Percentiles rank a stretch among this genome's conserved stretches.
Conservation (phyloP, 2,113 vertebrate genomes). For the Macrotus californicus region DNA sequence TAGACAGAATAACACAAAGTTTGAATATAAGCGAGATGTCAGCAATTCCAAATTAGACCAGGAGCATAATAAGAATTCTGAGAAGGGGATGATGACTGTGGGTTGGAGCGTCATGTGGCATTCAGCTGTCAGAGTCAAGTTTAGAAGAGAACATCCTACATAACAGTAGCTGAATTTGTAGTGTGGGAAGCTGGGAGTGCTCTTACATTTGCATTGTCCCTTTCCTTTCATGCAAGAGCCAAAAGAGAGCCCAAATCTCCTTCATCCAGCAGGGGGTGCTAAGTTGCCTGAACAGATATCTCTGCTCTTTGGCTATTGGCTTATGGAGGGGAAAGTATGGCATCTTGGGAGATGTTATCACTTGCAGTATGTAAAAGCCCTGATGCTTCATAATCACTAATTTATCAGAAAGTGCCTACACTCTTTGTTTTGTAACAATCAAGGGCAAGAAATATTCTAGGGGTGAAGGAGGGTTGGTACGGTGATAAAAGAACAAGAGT, state of each 20-base stretch:
- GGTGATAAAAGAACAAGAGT: not conserved
- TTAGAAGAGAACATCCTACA: not conserved
- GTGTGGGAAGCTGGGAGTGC: not conserved
- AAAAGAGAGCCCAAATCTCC: not conserved
- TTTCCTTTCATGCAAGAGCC: not conserved
- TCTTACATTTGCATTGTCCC: not conserved
- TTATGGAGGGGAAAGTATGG: not conserved
- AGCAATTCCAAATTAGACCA: not conserved
- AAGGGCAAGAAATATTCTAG: not conserved
- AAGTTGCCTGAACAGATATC: not conserved
- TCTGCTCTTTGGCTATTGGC: not conserved
- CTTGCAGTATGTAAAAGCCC: not conserved
- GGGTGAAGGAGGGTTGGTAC: not conserved
- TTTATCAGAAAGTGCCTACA: not conserved
- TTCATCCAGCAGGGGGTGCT: constrained; percentile 6
- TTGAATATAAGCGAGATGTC: not conserved
- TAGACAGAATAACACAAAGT: not conserved
- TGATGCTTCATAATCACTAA: not conserved
- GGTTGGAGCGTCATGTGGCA: not conserved
- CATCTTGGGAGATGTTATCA: not conserved
- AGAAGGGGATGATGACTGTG: not conserved
- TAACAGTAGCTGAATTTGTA: not conserved
- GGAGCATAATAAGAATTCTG: not conserved
- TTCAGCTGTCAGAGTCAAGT: not conserved
- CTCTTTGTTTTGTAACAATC: not conserved